These are phyloP conservation scores for Campylomormyrus numenius DNA, from an alignment of 2,113 vertebrate species.

Conservation along the genomic window DNA sequence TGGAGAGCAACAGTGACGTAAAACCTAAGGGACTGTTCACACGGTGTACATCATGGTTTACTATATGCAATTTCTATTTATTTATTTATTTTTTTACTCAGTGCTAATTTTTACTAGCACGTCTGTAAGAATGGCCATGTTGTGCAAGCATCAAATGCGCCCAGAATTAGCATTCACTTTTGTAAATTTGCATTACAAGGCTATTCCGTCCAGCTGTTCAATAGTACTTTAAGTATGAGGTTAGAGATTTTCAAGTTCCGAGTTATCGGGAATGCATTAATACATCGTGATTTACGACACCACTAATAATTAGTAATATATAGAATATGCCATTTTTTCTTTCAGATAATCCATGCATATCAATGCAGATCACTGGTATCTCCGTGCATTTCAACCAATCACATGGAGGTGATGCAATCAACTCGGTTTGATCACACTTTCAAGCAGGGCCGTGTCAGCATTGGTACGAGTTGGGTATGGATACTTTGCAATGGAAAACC, in stretches of 20 bases:
- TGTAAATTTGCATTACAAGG: neutral
- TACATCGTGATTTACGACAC: neutral
- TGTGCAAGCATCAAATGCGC: neutral
- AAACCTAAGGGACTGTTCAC: neutral
- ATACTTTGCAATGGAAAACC: neutral
- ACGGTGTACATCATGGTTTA: neutral
- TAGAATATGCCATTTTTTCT: neutral
- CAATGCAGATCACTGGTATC: neutral
- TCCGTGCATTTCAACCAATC: neutral
- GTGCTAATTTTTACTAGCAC: neutral
- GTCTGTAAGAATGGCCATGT: neutral
- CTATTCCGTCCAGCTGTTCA: neutral
- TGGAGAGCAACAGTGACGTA: neutral
- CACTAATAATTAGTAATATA: neutral
- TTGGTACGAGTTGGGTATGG: neutral
- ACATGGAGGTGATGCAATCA: neutral
- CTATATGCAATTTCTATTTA: neutral
- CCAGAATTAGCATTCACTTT: neutral
- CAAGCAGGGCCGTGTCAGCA: neutral
- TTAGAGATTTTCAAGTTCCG: neutral
- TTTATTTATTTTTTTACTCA: neutral
- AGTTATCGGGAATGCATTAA: neutral
- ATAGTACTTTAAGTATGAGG: neutral
- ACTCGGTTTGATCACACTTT: neutral
- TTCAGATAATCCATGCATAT: neutral